Base-by-base conservation (phyloP, 1,140 invertebrate species). In the Papilio polyxenes region DNA sequence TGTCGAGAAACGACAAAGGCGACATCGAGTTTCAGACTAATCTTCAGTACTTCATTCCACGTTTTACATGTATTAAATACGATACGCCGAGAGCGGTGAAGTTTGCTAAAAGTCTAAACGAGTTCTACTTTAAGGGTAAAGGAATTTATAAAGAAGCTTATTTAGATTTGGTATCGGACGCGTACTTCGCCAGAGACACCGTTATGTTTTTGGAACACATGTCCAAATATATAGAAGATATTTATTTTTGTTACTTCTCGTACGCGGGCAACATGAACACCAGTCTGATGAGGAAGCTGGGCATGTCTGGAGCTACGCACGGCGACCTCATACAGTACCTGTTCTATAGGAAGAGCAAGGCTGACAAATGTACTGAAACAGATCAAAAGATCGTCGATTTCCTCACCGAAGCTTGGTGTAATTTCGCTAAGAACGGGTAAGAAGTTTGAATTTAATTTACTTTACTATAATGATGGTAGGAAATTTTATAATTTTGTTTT, bases 371-470 rank as follows among this genome's bases (percentile, higher is more conserved):
- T 37, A 85, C 75, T 5, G 89, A 91, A 3, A 91, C 88, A 49
- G 87, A 93, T 82, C 86, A 90, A 72, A 84, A 85, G 49, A 87
- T 93, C 23, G 82, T 89, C 8, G 72, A 87, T 69, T 85, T 84
- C n/a, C 89, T 97, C 83, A 95, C 95, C 0, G 93, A 92, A n/a
- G 84, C 96, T 10, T 97, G 96, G 96, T 95, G 95, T 4, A 97
- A 97, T 90, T 97, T 97, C 86, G 96, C 96, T 0, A 95, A 93
- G 87, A 94, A 92, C 78, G 96, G 96, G 97, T 97, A 91, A 95
- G 94, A 75, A 65, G 80, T 75, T 20, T 83, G 62, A 82, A 51
- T 69, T 74, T 9, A 3, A 83, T n/a, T 77, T 81, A 74, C 17
- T 31, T 65, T 72, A 48, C 17, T 49, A 11, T 23, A 6, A 51